Evolutionary conservation across 2,113 vertebrate species (phyloP).

Genomic region (Aleadryas rufinucha): DNA sequence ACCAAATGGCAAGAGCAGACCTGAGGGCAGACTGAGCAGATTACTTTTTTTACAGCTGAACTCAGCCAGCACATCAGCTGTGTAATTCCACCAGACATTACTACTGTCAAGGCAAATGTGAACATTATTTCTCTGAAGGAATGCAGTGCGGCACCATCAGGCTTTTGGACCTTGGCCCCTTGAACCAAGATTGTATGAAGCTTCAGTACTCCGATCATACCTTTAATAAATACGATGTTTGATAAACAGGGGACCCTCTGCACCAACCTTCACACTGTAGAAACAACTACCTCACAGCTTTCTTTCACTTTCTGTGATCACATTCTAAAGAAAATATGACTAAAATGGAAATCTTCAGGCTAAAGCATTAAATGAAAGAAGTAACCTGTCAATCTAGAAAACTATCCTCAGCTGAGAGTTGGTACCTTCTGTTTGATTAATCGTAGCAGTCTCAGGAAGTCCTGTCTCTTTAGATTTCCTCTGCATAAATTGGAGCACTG

Average conservation of each 20-base stretch:
- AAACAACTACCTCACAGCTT: not conserved
- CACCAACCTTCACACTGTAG: not conserved
- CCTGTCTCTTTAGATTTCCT: not conserved
- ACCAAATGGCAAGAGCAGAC: slow-evolving; percentile 17
- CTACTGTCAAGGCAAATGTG: not conserved
- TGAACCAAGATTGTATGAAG: not conserved
- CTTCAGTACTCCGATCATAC: not conserved
- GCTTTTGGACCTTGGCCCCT: not conserved
- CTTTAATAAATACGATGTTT: not conserved
- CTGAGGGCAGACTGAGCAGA: not conserved
- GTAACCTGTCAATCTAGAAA: not conserved
- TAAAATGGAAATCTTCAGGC: not conserved
- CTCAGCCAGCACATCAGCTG: not conserved
- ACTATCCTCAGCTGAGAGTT: not conserved
- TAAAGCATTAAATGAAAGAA: not conserved
- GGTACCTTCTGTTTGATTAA: not conserved
- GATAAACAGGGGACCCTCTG: not conserved
- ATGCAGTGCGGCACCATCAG: not conserved
- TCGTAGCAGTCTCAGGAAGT: not conserved
- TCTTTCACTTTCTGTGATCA: not conserved
- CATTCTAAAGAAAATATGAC: not conserved
- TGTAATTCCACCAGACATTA: not conserved
- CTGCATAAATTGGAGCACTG: not conserved
- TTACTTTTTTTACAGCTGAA: not conserved
- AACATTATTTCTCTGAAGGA: not conserved